These are phyloP conservation scores for Tinamus guttatus DNA, from an alignment of 2,113 vertebrate genomes.

Conservation along the genomic window DNA sequence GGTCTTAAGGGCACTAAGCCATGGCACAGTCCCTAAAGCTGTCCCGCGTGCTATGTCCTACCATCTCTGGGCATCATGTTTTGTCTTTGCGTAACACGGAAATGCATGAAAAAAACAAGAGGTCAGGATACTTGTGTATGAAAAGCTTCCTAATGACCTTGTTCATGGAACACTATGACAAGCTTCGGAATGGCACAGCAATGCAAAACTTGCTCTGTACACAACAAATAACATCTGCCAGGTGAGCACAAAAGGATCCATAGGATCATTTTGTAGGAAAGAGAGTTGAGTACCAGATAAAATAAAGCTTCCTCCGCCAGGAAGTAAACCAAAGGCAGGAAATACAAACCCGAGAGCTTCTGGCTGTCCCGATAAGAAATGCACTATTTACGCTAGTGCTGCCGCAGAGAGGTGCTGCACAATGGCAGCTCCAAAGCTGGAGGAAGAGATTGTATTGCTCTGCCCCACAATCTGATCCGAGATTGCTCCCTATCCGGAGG, in stretches of 20 bases:
- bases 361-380: conserved; percentile 26
- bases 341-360: conserved; percentile 17
- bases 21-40: not conserved
- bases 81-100: not conserved
- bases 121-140: not conserved
- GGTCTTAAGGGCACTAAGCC: not conserved
- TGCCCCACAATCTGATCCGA: not conserved
- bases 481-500: not conserved
- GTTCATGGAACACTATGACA: conserved; percentile 22
- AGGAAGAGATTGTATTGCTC: conserved; percentile 43
- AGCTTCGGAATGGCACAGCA: conserved; percentile 12
- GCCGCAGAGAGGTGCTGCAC: conserved; percentile 21
- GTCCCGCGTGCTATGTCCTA: not conserved
- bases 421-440: conserved; percentile 37
- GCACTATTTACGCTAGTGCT: conserved; percentile 30
- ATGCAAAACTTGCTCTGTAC: not conserved
- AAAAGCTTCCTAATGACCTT: conserved; percentile 9
- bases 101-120: not conserved
- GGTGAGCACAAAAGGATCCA: not conserved
- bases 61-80: not conserved
- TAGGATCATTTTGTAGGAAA: not conserved
- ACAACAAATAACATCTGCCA: conserved; percentile 39
- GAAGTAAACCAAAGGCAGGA: conserved; percentile 30
- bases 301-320: not conserved
- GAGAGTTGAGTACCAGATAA: not conserved